phyloP scores from a whole-genome alignment of 2,888 invertebrate genomes.

The Idaea aversata region DNA sequence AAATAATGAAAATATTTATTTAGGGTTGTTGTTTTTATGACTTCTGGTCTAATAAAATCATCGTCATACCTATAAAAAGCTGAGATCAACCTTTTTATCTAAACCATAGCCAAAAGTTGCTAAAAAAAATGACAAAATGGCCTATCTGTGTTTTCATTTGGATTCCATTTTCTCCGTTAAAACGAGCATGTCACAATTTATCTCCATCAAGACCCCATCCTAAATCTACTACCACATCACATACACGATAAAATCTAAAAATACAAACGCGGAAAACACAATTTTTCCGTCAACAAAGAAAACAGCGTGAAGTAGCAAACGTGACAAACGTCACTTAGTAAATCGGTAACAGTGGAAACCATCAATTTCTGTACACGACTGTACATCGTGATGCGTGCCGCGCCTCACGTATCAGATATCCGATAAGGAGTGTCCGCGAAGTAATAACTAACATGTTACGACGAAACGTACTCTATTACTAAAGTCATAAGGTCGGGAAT shows the following conservation, averaged over 20 bases:
- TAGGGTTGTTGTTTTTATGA: no score
- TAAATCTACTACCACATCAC: not conserved
- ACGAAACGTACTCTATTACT: conserved; percentile 9
- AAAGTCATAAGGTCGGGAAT: conserved; percentile 8
- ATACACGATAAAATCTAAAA: not conserved
- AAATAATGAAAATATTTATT: no score
- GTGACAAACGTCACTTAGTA: conserved; percentile 1
- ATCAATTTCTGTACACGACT: conserved; percentile 27
- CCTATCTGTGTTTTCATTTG: not conserved
- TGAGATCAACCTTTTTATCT: not conserved
- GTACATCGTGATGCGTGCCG: conserved; percentile 30
- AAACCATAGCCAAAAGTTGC: not conserved
- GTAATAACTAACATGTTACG: conserved; percentile 26
- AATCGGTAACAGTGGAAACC: conserved; percentile 9
- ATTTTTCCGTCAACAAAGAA: not conserved
- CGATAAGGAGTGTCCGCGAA: conserved; percentile 43
- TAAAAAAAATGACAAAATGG: conserved; percentile 13
- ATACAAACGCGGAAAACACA: not conserved
- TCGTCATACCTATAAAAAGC: not conserved
- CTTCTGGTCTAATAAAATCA: no score
- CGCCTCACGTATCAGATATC: conserved; percentile 39
- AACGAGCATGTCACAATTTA: not conserved
- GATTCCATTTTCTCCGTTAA: conserved; percentile 1
- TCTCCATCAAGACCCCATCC: not conserved
- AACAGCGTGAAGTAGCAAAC: not conserved